These are phyloP conservation scores for Crotalus viridis DNA, from an alignment of 2,113 vertebrate species.

Conservation along the genomic window DNA sequence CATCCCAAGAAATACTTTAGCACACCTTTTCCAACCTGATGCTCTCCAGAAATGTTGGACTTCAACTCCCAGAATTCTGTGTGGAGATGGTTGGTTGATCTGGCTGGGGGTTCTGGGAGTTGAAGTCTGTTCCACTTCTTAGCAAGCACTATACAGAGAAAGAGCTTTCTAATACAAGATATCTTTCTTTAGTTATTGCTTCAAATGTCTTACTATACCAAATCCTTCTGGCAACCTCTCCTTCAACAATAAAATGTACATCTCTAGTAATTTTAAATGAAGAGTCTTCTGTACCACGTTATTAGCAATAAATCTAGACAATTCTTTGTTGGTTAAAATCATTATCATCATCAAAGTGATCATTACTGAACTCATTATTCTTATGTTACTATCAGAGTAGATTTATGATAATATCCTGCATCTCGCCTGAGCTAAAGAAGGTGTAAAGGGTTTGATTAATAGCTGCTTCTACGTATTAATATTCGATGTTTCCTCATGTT, in stretches of 20 bases:
- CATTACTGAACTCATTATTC: slow-evolving; percentile 90
- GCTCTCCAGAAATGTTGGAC: not conserved
- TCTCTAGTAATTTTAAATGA: slow-evolving; percentile 79
- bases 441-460: slow-evolving; percentile 87
- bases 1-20: not conserved
- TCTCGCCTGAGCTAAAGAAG: slow-evolving; percentile 84
- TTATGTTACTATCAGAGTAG: slow-evolving; percentile 85
- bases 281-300: slow-evolving; percentile 84
- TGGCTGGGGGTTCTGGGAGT: not conserved
- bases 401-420: slow-evolving; percentile 84
- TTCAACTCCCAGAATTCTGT: not conserved
- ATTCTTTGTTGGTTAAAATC: slow-evolving; percentile 87
- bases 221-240: slow-evolving; percentile 56
- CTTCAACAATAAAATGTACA: slow-evolving; percentile 71
- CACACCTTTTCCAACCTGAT: not conserved
- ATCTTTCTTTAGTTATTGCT: slow-evolving; percentile 26
- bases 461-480: slow-evolving; percentile 82
- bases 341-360: slow-evolving; percentile 88
- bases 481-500: slow-evolving; percentile 75
- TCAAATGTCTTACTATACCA: slow-evolving; percentile 38
- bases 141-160: no score
- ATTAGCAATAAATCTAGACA: slow-evolving; percentile 90
- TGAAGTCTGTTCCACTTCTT: not conserved
- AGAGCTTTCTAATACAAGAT: not conserved
- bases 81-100: not conserved